These are phyloP conservation scores for Nomada goodeniana DNA, from an alignment of 2,888 invertebrate genomes.

Conservation along the genomic window DNA sequence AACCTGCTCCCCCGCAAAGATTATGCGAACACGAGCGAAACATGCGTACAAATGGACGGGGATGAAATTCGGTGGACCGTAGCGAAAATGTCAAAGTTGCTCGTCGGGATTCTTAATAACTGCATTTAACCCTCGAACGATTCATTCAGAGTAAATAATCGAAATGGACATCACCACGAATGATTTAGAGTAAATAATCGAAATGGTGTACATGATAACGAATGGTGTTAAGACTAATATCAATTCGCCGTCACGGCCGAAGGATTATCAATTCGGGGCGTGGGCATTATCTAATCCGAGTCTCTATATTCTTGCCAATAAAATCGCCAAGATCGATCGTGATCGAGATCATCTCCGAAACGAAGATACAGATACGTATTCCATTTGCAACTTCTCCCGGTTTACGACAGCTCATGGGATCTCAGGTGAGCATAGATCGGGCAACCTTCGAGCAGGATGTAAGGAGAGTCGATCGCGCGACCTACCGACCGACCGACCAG, in stretches of 20 bases:
- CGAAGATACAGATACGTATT: background rate
- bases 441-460: slow-evolving; percentile 30
- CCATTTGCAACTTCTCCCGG: slow-evolving; percentile 5
- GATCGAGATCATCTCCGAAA: background rate
- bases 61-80: background rate
- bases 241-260: too few relatives aligned
- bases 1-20: background rate
- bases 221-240: too few relatives aligned
- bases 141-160: too few relatives aligned
- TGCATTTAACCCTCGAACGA: too few relatives aligned
- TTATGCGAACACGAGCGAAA: background rate
- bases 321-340: background rate
- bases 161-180: too few relatives aligned
- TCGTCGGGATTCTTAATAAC: too few relatives aligned
- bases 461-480: slow-evolving; percentile 59
- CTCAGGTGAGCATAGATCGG: background rate
- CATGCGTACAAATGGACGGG: background rate
- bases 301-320: too few relatives aligned
- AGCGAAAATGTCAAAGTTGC: too few relatives aligned
- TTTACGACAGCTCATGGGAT: slow-evolving; percentile 20
- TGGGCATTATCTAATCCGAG: too few relatives aligned
- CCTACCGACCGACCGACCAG: slow-evolving; percentile 46
- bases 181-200: too few relatives aligned
- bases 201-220: too few relatives aligned
- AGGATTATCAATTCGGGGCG: too few relatives aligned